Evolutionary conservation across 1,140 invertebrate species (phyloP).

Genomic region (Temnothorax nylanderi): DNA sequence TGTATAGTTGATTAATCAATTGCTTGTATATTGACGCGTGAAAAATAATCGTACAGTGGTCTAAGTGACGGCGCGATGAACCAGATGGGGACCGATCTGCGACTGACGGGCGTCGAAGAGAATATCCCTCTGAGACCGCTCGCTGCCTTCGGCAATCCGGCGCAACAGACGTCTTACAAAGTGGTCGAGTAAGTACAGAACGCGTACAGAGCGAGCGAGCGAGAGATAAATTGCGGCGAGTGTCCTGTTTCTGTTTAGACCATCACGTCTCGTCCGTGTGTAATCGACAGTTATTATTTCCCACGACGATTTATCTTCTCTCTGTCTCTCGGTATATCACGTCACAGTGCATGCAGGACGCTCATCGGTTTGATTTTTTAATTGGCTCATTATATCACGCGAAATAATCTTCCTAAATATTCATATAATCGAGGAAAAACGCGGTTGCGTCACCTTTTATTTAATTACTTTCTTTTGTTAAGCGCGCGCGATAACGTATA

Average conservation of each 20-base stretch:
- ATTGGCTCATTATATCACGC: background rate
- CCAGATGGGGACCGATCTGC: slow-evolving; percentile 79
- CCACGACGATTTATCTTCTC: slow-evolving; percentile 8
- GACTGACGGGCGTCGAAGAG: slow-evolving; percentile 87
- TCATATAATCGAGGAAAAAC: background rate
- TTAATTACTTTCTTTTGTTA: background rate
- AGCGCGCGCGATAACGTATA: background rate
- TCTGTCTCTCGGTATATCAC: slow-evolving; percentile 39
- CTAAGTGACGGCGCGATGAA: slow-evolving; percentile 81
- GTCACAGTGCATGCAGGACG: slow-evolving; percentile 45
- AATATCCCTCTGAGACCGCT: slow-evolving; percentile 92
- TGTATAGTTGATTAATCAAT: background rate
- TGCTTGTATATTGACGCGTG: background rate
- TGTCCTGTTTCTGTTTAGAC: slow-evolving; percentile 22
- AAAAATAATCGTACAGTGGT: slow-evolving; percentile 70
- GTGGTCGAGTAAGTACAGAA: slow-evolving; percentile 89
- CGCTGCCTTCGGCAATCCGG: slow-evolving; percentile 89
- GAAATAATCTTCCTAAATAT: background rate
- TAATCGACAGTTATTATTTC: slow-evolving; percentile 32
- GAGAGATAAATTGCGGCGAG: slow-evolving; percentile 3
- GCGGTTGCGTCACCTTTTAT: background rate
- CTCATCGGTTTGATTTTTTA: slow-evolving; percentile 31
- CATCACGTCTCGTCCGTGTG: slow-evolving; percentile 13
- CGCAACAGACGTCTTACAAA: slow-evolving; percentile 86
- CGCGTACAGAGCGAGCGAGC: background rate